Percentiles rank a stretch among this genome's conserved stretches.
phyloP scores from a whole-genome alignment of 1,140 invertebrate genomes.

The Bombus sibiricus region DNA sequence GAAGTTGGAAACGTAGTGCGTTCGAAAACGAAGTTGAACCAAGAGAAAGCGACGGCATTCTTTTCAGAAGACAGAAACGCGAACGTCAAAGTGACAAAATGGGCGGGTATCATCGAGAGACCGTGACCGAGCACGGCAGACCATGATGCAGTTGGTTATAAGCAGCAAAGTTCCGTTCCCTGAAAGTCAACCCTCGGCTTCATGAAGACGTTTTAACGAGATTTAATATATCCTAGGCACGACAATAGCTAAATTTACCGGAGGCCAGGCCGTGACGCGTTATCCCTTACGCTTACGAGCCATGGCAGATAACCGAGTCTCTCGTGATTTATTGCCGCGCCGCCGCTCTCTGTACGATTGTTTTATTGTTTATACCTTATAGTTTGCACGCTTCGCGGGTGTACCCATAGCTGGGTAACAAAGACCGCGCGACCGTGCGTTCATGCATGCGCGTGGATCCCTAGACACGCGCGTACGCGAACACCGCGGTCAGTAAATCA shows the following conservation, averaged over 20 bases:
- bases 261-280: slow-evolving; percentile 49
- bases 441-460: slow-evolving; percentile 6
- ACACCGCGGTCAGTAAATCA: slow-evolving; percentile 60
- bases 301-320: slow-evolving; percentile 55
- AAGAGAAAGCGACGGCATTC: too few relatives aligned
- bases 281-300: slow-evolving; percentile 44
- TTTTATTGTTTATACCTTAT: slow-evolving; percentile 71
- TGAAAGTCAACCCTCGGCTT: not conserved
- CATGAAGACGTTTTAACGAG: slow-evolving; percentile 68
- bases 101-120: not conserved
- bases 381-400: slow-evolving; percentile 68
- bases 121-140: not conserved
- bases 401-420: slow-evolving; percentile 58
- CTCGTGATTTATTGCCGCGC: slow-evolving; percentile 61
- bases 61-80: too few relatives aligned
- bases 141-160: not conserved
- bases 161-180: not conserved
- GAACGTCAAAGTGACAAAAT: not conserved
- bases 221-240: slow-evolving; percentile 70
- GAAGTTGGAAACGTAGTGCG: too few relatives aligned
- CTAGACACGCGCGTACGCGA: not conserved
- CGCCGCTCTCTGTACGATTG: slow-evolving; percentile 47
- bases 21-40: too few relatives aligned
- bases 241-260: slow-evolving; percentile 73
- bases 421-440: slow-evolving; percentile 43